phyloP scores from a whole-genome alignment of 2,113 vertebrate genomes.

The Bubo blakistoni region DNA sequence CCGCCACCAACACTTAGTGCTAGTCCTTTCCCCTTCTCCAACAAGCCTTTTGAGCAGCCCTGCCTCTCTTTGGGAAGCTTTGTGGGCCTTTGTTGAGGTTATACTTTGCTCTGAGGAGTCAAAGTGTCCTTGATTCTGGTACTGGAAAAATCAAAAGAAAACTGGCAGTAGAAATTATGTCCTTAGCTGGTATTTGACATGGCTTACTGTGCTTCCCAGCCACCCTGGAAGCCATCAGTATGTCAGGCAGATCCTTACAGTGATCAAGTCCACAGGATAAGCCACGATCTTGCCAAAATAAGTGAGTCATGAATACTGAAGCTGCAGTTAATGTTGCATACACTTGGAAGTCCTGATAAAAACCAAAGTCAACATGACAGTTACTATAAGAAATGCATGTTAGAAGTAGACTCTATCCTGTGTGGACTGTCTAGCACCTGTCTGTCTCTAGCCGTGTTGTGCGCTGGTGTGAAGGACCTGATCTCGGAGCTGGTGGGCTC shows the following conservation, averaged over 20 bases:
- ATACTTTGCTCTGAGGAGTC: neutral
- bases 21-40: neutral
- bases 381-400: neutral
- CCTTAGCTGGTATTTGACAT: neutral
- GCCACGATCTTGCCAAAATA: neutral
- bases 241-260: neutral
- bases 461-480: neutral
- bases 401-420: no score
- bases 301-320: neutral
- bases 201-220: neutral
- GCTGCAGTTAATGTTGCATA: neutral
- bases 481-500: neutral
- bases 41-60: neutral
- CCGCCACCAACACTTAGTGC: neutral
- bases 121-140: neutral
- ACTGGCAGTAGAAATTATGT: neutral
- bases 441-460: neutral
- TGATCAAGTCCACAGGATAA: neutral
- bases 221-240: neutral
- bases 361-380: neutral
- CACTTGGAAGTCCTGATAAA: neutral
- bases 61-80: neutral
- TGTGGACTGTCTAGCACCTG: neutral
- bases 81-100: neutral
- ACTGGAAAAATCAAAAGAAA: neutral